phyloP scores from a whole-genome alignment of 2,797 vertebrate genomes.

The Pantherophis alleghaniensis region DNA sequence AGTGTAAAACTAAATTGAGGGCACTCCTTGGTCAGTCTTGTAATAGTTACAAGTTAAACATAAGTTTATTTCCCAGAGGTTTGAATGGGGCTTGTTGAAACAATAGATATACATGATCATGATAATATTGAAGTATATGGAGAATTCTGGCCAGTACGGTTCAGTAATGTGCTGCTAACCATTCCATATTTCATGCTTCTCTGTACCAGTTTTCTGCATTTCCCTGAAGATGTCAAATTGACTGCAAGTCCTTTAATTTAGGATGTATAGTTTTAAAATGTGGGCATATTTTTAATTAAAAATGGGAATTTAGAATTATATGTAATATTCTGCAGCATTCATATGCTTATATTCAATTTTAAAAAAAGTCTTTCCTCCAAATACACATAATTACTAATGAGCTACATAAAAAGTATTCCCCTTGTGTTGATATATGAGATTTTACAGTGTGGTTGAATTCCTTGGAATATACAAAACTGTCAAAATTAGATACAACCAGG shows the following conservation, averaged over 20 bases:
- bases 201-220: slow-evolving; percentile 52
- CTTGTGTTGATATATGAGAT: neutral
- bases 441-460: neutral
- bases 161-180: neutral
- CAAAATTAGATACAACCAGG: neutral
- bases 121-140: neutral
- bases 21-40: neutral
- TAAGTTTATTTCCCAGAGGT: neutral
- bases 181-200: neutral
- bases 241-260: slow-evolving; percentile 50
- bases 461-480: neutral
- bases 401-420: neutral
- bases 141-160: slow-evolving; percentile 32
- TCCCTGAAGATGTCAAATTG: slow-evolving; percentile 59
- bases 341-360: neutral
- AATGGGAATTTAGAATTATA: slow-evolving; percentile 50
- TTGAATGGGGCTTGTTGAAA: neutral
- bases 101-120: neutral
- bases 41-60: fast-evolving
- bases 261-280: slow-evolving; percentile 52
- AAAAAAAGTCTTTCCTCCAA: neutral
- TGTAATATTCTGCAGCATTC: neutral
- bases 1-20: slow-evolving; percentile 47
- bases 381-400: neutral
- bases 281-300: slow-evolving; percentile 54